Evolutionary conservation across 2,888 invertebrate genomes (phyloP).

Genomic region (Isoperla grammatica): DNA sequence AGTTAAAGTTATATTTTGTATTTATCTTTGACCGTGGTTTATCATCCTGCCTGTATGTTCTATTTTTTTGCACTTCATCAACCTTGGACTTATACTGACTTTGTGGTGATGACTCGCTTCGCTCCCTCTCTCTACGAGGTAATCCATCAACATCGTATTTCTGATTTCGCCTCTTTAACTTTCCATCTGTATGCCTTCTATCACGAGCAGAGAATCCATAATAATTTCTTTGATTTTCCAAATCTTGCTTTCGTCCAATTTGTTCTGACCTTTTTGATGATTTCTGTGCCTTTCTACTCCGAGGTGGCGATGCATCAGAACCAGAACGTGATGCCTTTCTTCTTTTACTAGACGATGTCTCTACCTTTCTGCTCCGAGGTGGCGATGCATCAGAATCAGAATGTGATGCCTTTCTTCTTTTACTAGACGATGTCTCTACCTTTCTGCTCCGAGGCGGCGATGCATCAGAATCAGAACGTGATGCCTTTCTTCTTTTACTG

Average conservation of each 20-base stretch:
- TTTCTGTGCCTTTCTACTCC: slow-evolving; percentile 19
- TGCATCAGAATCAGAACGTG: slow-evolving; percentile 34
- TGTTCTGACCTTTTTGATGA: slow-evolving; percentile 26
- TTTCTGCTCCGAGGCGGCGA: slow-evolving; percentile 33
- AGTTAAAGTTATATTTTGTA: too few species aligned
- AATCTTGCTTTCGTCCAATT: slow-evolving; percentile 30
- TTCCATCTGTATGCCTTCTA: slow-evolving; percentile 11
- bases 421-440: neutral
- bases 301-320: slow-evolving; percentile 29
- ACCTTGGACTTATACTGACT: too few species aligned
- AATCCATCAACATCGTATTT: too few species aligned
- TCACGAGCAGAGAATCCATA: too few species aligned
- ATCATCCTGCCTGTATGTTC: too few species aligned
- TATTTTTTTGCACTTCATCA: too few species aligned
- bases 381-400: slow-evolving; percentile 36
- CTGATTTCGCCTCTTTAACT: too few species aligned
- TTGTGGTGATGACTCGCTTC: too few species aligned
- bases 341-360: neutral
- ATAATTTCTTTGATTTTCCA: too few species aligned
- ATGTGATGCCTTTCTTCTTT: slow-evolving; percentile 23
- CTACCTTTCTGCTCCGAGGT: slow-evolving; percentile 29
- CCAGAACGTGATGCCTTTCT: neutral
- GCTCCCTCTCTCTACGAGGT: too few species aligned
- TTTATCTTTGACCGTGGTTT: too few species aligned
- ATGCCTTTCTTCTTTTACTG: too few species aligned